Percentiles rank a stretch among this genome's conserved stretches.
Conservation (phyloP, 2,797 vertebrate genomes). For the Sebastes oblongus region DNA sequence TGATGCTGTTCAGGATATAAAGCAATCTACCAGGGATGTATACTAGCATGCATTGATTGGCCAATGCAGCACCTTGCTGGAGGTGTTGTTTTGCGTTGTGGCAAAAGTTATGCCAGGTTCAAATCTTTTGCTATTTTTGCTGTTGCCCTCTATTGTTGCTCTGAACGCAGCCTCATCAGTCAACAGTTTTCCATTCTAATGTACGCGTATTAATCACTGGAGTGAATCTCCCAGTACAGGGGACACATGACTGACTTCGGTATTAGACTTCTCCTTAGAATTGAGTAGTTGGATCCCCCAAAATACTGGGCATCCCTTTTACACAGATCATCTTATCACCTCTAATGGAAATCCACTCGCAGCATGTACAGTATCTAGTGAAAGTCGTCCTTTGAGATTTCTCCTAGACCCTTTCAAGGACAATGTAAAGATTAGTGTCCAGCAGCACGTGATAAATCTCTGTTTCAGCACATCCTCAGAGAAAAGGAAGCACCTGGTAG, state of each 20-base stretch:
- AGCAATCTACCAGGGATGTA: neutral
- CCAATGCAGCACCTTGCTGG: neutral
- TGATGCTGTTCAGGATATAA: neutral
- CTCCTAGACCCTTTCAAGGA: neutral
- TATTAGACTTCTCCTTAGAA: neutral
- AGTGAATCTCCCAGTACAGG: neutral
- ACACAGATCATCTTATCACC: neutral
- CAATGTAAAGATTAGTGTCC: conserved; percentile 24
- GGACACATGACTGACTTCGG: neutral
- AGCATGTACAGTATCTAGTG: neutral
- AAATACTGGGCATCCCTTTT: neutral
- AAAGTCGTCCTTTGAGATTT: neutral
- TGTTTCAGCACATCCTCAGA: conserved; percentile 15
- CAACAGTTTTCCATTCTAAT: neutral
- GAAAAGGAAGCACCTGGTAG: conserved; percentile 43
- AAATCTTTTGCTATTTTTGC: neutral
- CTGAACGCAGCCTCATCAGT: neutral
- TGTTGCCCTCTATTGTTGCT: neutral
- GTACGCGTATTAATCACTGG: neutral
- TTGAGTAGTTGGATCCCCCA: neutral
- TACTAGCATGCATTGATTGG: neutral
- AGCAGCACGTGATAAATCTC: neutral
- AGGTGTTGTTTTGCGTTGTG: neutral
- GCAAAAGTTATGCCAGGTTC: neutral
- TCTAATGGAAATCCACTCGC: neutral